phyloP scores from a whole-genome alignment of 2,113 vertebrate species.

The Bufo bufo region DNA sequence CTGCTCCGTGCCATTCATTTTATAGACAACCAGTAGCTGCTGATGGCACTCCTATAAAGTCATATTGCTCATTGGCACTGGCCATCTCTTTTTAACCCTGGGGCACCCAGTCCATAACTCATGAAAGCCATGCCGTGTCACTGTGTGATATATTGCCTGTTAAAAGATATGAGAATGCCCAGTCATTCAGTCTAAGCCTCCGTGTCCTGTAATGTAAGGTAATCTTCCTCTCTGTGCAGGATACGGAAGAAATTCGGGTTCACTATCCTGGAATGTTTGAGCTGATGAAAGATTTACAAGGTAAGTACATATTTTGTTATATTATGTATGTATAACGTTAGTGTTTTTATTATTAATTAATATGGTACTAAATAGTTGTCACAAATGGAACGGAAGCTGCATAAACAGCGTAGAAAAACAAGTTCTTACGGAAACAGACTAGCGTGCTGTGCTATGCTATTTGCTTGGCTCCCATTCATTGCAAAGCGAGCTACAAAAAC shows the following conservation, averaged over 20 bases:
- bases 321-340: neutral
- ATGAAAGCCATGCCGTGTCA: neutral
- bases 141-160: neutral
- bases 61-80: neutral
- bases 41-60: neutral
- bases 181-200: neutral
- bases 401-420: too few relatives aligned
- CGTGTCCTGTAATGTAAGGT: neutral
- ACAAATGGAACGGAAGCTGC: too few relatives aligned
- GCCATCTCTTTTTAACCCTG: neutral
- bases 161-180: neutral
- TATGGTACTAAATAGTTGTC: neutral
- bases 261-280: conserved; percentile 91
- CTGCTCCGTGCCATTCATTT: neutral
- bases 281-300: conserved; percentile 91
- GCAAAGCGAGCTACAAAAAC: too few relatives aligned
- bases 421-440: too few relatives aligned
- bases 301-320: conserved; percentile 66
- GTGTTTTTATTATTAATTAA: neutral
- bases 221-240: conserved; percentile 70
- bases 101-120: neutral
- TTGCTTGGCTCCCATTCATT: too few relatives aligned
- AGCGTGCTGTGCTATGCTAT: too few relatives aligned
- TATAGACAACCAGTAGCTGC: neutral
- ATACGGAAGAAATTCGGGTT: conserved; percentile 90